Evolutionary conservation across 2,113 vertebrate genomes (phyloP), one percentile per base, ranked within the genome.

Genomic region (Psittacula cyanocephala): DNA sequence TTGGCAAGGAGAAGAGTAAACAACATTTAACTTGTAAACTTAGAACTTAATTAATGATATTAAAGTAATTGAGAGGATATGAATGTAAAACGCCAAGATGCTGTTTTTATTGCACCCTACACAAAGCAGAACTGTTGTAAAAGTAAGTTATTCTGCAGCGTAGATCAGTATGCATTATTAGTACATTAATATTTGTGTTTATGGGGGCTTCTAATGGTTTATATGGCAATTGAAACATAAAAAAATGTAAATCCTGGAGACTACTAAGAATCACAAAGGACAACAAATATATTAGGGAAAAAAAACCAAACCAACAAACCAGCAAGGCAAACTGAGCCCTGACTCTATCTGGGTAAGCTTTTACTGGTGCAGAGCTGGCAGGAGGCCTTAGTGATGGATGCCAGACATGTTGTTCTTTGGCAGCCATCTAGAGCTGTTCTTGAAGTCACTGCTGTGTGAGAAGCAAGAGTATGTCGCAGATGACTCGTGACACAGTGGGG

Each of bases 161-260:
- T 81, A 63, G 71, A 74, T 62, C 37, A 95, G 84, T 81, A 79
- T 95, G 84, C 81, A 33, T 93, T 97, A 93, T 85, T 43, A 41
- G 92, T 63, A 81, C 79, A 78, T 91, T 79, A 89, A 87, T 91
- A 86, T 83, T 96, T n/a, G 12, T 82, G 84, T 96, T 95, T 97
- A 91, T 92, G 89, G 77, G 91, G 91, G 78, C 50, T 96, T 97
- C 88, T 95, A 96, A 91, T 88, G 90, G 75, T 95, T 95, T 95
- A 89, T 75, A 50, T 82, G 86, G 85, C 77, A 96, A 69, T 62
- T 93, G 92, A 82, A 96, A 95, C 59, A 81, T 74, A 9, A 68
- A 89, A 96, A 70, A 77, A 84, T 43, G 4, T 9, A 50, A 94
- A 64, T 53, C 27, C 57, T n/a, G 22, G 53, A 86, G 62, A 28